A percentile compares a stretch with the other conserved stretches of the same genome.
Conservation (phyloP, 2,888 invertebrate species). For the Caenorhabditis sp. region DNA sequence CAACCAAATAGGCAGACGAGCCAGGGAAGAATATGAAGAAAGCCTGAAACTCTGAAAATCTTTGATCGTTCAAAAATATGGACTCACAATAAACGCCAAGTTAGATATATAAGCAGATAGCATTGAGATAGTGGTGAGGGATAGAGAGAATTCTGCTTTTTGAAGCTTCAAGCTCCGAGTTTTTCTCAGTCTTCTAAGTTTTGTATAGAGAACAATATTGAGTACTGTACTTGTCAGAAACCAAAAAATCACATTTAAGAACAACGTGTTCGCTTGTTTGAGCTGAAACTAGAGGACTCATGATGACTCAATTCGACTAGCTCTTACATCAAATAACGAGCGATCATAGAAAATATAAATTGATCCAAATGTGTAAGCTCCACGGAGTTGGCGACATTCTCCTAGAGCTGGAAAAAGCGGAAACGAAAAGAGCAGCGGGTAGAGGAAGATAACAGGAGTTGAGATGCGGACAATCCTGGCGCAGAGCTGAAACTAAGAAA, state of each 20-base stretch:
- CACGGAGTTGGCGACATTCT: constrained; percentile 9
- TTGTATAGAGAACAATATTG: no score
- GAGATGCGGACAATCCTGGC: not conserved
- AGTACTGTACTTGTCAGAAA: no score
- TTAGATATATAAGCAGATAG: constrained; percentile 23
- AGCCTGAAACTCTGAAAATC: no score
- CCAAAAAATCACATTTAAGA: no score
- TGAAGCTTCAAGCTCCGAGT: not conserved
- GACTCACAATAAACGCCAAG: constrained; percentile 18
- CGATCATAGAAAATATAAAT: not conserved
- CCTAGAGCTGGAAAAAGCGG: constrained; percentile 12
- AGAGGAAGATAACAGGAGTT: not conserved
- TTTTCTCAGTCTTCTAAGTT: no score
- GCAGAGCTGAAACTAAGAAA: not conserved
- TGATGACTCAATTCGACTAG: not conserved
- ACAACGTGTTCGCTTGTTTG: no score
- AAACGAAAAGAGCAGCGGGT: constrained; percentile 4
- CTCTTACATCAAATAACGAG: not conserved
- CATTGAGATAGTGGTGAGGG: constrained; percentile 36
- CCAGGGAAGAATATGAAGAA: no score
- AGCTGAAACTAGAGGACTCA: no score
- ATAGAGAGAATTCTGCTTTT: constrained; percentile 23
- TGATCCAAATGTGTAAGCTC: constrained; percentile 10
- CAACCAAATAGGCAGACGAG: not conserved
- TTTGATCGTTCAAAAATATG: no score